Base-by-base conservation (phyloP, 2,113 vertebrate genomes). In the Nycticryphes semicollaris region DNA sequence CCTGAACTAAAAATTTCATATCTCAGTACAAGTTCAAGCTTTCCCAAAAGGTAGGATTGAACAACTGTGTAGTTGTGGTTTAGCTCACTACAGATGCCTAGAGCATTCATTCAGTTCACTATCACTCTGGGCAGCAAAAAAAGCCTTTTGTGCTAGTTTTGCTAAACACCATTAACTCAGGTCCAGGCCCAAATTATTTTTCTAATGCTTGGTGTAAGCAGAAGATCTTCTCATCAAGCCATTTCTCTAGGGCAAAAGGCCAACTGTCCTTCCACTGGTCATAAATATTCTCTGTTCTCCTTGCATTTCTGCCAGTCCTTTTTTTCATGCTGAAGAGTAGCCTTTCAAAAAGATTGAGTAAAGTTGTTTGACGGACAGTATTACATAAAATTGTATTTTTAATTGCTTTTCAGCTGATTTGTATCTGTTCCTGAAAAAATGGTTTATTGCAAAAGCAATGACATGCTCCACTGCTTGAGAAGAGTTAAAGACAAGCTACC, bases 361-460 rank as follows among this genome's bases (percentile, higher is more conserved):
- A 90, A 93, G 50, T 60, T 92, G 12, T 63, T 81, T 75, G 56
- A 91, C 22, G 48, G 67, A 69, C 41, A 84, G 41, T 83, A 80
- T 59, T 80, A 85, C 41, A 84, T 74, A 63, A 84, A 95, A 83
- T 77, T 76, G 88, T 35, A 37, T 2, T 80, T 96, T 87, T 88
- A 87, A 90, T 80, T 79, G 80, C 69, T 93, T 91, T 93, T 84
- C 59, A 90, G 41, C 39, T 81, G 51, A 17, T 88, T 84, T 69
- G 21, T 66, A 54, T 67, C 85, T 69, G 37, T 78, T 88, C 64
- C 79, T 39, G 80, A 86, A 54, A 64, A 64, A 94, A 92, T 0
- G 1, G 59, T 77, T 93, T 86, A 80, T 83, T 93, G 92, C 75
- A 95, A 96, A 95, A 91, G 82, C 70, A 95, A 85, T 91, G 78